Evolutionary conservation across 2,888 invertebrate genomes (phyloP), one percentile per base, ranked within the genome.

Genomic region (Asteroscopus sphinx): DNA sequence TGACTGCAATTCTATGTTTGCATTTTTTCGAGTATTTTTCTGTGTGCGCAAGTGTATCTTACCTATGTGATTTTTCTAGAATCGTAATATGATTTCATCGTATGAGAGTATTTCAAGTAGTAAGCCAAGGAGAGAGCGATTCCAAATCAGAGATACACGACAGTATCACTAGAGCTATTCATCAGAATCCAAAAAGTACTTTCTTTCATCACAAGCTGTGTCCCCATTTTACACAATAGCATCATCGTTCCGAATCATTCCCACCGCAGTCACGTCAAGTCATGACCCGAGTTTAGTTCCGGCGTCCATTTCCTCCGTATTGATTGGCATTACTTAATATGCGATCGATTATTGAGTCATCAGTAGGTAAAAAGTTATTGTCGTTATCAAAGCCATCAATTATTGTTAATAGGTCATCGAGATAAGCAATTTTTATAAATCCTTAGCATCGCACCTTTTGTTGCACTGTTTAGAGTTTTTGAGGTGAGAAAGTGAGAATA

Each of bases 201-300:
- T 56, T 52, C 56, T 49, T 56, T 59, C 32, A 71, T 66, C 8
- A 37, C 21, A 25, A 41, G 2, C 44, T 16, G 6, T 55, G 72
- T 51, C 16, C 58, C 26, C 45, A 59, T 48, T 68, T 48, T 13
- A 36, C 30, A 66, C 53, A 68, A 53, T 45, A 36, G 45, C 26
- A 30, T 35, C 42, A 46, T 48, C 40, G 59, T 47, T 49, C 47
- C 25, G 39, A 47, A 25, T 49, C 44, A 69, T 69, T 64, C 11
- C 42, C 35, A 52, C 33, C 21, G 9, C 40, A 65, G 63, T 70
- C 72, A 68, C 66, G 61, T 66, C 28, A 33, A 54, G 32, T 61
- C 63, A 66, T 60, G 64, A 53, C 42, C 61, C 16, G 13, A 41
- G 51, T 54, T 69, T 49, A 41, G 72, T 77, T 77, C 73, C 77